Evolutionary conservation across 2,888 invertebrate species (phyloP), one percentile per base, ranked within the genome.

Genomic region (Pogonocherus hispidulus): DNA sequence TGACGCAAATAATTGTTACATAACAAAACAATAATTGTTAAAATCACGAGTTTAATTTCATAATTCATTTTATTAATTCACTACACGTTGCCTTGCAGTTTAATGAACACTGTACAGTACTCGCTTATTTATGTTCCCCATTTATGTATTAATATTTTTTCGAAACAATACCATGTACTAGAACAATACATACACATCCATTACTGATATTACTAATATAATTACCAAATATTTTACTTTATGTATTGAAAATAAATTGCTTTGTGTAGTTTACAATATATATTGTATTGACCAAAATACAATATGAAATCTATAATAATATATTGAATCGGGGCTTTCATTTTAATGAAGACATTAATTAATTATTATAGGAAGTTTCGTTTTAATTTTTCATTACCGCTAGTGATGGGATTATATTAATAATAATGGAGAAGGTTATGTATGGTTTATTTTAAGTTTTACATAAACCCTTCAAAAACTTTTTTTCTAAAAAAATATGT

Each of bases 191-290:
- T 20, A 14, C 3, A 14, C 41, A 37, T 55, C 55, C 55, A 55
- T 55, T 55, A 55, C n/a, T 19, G 20, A 55, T 37, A 55, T 55
- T 55, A 19, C 19, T 20, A 55, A 41, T 20, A 55, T n/a, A 22
- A 55, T 55, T 37, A 22, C 11, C 41, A 55, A 55, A 37, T 41
- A 41, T 55, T 55, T 41, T 6, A 37, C n/a, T 19, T 55, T 11
- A 55, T 55, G 9, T 3, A 20, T 11, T 14, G 37, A 37, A 6
- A 20, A 20, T 14, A 20, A 41, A 41, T 41, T 37, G 37, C 32
- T 32, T 22, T 19, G 22, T 22, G 3, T 1, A 52, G 6, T 52
- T 52, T 11, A 18, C 14, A 27, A 3, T 16, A n/a, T 51, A 14
- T 51, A 51, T 51, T 27, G 8, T 51, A 14, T 16, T 23, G 8